Evolutionary conservation across 2,888 invertebrate genomes (phyloP), one percentile per base, ranked within the genome.

Genomic region (Endomychus coccineus): DNA sequence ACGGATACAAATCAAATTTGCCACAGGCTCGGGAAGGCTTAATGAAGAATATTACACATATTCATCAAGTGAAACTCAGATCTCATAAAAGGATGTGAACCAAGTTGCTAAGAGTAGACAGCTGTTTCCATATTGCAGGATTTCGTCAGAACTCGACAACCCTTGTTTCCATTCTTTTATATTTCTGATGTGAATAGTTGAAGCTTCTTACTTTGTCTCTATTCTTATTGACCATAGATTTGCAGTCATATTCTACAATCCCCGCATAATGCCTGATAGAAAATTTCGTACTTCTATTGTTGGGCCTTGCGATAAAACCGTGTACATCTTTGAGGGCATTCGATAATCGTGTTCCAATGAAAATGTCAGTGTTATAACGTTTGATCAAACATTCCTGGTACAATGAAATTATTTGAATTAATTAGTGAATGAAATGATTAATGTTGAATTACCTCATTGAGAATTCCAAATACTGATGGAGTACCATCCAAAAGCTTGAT

Each of bases 201-300:
- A 22, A 7, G 4, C 14, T 23, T 16, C 15, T 21, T 48, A 65
- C 64, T 54, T 66, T 64, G 45, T 67, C 67, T 21, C 56, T 54
- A 45, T 67, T 67, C 46, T 67, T 67, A 12, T 52, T 53, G 12
- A 66, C 42, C 44, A 67, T 54, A 37, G 58, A 53, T 11, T 48
- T 42, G 1, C 59, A 54, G 21, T 56, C 54, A 46, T 67, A 67
- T 36, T 56, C 52, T 2, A 68, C 66, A 9, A 54, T 44, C 5
- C 58, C 56, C 2, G 65, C 60, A 36, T 60, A 67, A 49, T 66
- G 66, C 27, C 50, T 51, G 22, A 66, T 57, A n/a, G 61, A 42
- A 35, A 66, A 66, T 13, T 46, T 49, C 11, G 56, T 54, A 11
- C 48, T 49, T 15, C 43, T 42, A 27, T 43, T 41, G 28, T 44